Evolutionary conservation across 2,888 invertebrate species (phyloP).

Genomic region (Pachydiplax longipennis): DNA sequence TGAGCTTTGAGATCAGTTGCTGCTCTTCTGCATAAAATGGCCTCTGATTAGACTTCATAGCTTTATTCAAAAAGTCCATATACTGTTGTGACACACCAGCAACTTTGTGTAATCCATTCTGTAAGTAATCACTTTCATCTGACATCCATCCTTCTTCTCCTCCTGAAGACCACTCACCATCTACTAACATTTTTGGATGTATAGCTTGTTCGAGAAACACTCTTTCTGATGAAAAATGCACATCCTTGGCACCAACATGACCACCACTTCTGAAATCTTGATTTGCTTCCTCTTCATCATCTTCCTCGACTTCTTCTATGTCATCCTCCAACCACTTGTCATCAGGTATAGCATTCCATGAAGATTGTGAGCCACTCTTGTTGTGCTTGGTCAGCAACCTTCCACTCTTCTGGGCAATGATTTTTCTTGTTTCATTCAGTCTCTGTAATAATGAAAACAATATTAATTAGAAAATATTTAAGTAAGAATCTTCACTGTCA

Average conservation of each 20-base stretch:
- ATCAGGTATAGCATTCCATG: conserved; percentile 4
- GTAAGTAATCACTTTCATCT: conserved; percentile 17
- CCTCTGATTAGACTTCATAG: not conserved
- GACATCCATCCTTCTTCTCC: conserved; percentile 22
- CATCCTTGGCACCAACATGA: not conserved
- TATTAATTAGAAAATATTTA: too few relatives aligned
- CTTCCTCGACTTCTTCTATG: conserved; percentile 28
- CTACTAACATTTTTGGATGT: not conserved
- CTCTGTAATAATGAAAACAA: not conserved
- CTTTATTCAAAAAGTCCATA: not conserved
- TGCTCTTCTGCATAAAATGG: conserved; percentile 8
- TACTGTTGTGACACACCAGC: not conserved
- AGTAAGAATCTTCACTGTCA: too few relatives aligned
- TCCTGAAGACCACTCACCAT: conserved; percentile 22
- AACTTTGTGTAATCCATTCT: not conserved
- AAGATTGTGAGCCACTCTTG: not conserved
- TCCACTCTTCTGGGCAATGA: not conserved
- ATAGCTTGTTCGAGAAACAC: not conserved
- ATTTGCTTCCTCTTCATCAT: not conserved
- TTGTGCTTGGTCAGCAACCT: not conserved
- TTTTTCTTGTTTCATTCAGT: not conserved
- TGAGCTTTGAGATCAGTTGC: conserved; percentile 23
- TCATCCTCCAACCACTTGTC: conserved; percentile 34
- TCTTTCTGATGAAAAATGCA: not conserved
- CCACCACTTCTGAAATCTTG: not conserved